Base-by-base conservation (phyloP, 53 echinoderm and acorn worm species). In the Zoroaster sp. region DNA sequence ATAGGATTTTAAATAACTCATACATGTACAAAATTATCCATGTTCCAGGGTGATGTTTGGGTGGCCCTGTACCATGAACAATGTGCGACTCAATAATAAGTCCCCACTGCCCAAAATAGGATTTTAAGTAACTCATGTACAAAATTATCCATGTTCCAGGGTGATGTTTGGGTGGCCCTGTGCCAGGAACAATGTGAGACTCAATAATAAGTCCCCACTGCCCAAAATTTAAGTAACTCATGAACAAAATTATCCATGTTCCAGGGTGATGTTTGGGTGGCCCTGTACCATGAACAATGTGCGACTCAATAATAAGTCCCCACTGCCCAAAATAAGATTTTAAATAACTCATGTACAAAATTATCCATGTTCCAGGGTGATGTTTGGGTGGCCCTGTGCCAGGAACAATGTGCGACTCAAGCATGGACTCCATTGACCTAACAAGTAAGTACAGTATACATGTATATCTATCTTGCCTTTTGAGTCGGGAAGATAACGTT, bases 361-460 rank as follows among this genome's bases (percentile, higher is more conserved):
- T 85, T 32, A 17, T 70, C 6, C 0, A 30, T 43, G 14, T 79
- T 79, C 3, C 14, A 85, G 85, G 85, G 46, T 71, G 69, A 85
- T 69, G 85, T 42, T 70, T 70, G 71, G 85, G 47, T 45, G 69
- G 71, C 49, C 51, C 71, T 25, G 85, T 17, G 71, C 85, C 85
- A 85, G 85, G 69, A 85, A 85, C 69, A 47, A 85, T 85, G 85
- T 85, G 85, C 85, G 85, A 85, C 85, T 85, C 85, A 47, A 85
- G 85, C 71, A 85, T 85, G 85, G 85, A 85, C 45, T 85, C 85
- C 47, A 46, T 85, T 45, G 85, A 85, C 72, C 71, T 85, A 70
- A 85, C 85, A 71, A 85, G 85, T 85, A 85, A 85, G 85, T 85
- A 18, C 18, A 12, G n/a, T n/a, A n/a, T n/a, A n/a, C n/a, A n/a